Base-by-base conservation (phyloP, 2,797 vertebrate species). In the Crenuchus spilurus region DNA sequence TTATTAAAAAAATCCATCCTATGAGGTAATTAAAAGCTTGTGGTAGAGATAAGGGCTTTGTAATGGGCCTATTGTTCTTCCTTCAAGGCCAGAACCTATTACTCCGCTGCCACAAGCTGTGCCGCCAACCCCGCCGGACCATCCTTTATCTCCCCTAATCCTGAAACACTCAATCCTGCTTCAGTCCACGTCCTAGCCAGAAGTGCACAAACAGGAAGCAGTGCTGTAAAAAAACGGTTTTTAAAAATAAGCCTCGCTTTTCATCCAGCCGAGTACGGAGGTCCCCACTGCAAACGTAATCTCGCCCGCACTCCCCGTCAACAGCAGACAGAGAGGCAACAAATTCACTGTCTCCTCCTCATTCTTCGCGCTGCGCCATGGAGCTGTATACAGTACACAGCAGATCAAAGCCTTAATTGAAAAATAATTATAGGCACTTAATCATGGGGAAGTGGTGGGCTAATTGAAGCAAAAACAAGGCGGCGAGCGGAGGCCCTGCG, bases 351-450 rank as follows among this genome's bases (percentile, higher is more conserved):
- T 88, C 91, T 92, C 91, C 91, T 92, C 91, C 88, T 87, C 84
- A 92, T 92, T 92, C 90, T 90, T 89, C 79, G 82, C 48, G 79
- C 73, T 83, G 69, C 81, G 84, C 88, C 72, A 76, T 88, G 83
- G 85, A 89, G 89, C 91, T 90, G 91, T 91, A 87, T 88, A 96
- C 94, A 93, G 92, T 89, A 93, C 88, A 90, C 91, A 90, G 82
- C 94, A 95, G 94, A 97, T 98, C 96, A 95, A 96, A 97, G 95
- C 95, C 96, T 97, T 99, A 98, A 99, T 98, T 99, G 97, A 98
- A 99, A 98, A 99, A 98, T 99, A 98, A 99, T 98, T 97, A 98
- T 96, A 96, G 96, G 94, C 95, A 96, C 96, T 99, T 98, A 97
- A 99, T 99, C 97, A 99, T 94, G 94, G 95, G 94, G 95, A 99